Conservation (phyloP, 92 coral and sea anemone species). For the Palythoa heliodiscus region DNA sequence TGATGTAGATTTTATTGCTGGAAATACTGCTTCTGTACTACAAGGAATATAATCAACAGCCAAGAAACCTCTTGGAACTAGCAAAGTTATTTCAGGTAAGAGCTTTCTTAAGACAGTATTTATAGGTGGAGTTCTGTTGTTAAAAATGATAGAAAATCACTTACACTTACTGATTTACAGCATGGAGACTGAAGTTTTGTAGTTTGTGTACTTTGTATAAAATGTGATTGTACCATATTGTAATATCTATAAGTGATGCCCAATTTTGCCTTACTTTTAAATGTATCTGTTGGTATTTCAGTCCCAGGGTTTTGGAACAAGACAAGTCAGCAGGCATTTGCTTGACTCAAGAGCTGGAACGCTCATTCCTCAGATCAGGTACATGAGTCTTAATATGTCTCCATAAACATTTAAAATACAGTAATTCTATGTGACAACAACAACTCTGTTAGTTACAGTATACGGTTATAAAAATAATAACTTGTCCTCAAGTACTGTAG, state of each 20-base stretch:
- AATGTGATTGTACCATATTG: no score
- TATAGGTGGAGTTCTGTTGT: background rate
- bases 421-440: background rate
- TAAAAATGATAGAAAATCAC: no score
- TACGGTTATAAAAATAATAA: background rate
- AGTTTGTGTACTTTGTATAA: no score
- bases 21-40: constrained; percentile 87
- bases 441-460: background rate
- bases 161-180: no score
- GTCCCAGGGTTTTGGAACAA: constrained; percentile 97
- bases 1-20: constrained; percentile 71
- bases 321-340: constrained; percentile 85
- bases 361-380: constrained; percentile 84
- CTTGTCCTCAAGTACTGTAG: no score
- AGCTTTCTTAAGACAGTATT: background rate
- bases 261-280: no score
- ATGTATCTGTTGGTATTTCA: constrained; percentile 23
- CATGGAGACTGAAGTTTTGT: no score
- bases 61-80: constrained; percentile 67
- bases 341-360: constrained; percentile 85
- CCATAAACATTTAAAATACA: background rate
- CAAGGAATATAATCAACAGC: constrained; percentile 78
- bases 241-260: no score
- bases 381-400: background rate
- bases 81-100: constrained; percentile 95